Evolutionary conservation across 2,113 vertebrate genomes (phyloP).

Genomic region (Ibidorhyncha struthersii): DNA sequence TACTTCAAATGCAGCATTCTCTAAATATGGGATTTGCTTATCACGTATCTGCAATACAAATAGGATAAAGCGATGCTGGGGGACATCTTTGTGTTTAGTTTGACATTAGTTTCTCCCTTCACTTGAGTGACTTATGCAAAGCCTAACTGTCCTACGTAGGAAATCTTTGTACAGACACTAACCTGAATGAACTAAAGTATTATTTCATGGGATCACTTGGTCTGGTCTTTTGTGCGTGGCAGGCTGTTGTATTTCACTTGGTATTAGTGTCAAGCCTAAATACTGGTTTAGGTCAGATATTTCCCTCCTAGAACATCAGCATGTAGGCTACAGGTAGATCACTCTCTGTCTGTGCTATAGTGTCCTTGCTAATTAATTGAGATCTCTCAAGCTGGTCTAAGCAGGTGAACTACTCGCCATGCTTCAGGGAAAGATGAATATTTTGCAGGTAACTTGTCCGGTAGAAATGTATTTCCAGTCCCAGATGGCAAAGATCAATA

Average conservation of each 20-base stretch:
- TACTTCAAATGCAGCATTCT: neutral
- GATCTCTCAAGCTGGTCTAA: neutral
- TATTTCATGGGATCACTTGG: neutral
- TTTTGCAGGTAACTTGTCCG: neutral
- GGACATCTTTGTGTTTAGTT: neutral
- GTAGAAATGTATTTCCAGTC: neutral
- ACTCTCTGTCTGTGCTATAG: neutral
- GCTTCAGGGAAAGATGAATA: neutral
- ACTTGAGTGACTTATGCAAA: neutral
- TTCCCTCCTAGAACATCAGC: neutral
- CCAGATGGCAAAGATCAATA: neutral
- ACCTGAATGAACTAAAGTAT: neutral
- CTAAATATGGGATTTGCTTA: neutral
- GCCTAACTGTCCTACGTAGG: neutral
- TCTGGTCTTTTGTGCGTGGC: neutral
- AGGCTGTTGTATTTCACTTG: neutral
- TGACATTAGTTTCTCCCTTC: neutral
- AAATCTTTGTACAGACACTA: neutral
- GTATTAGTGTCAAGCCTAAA: neutral
- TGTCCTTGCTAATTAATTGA: neutral
- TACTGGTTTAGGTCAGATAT: neutral
- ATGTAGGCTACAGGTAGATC: neutral
- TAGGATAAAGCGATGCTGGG: neutral
- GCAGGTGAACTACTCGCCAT: neutral
- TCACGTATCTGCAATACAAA: neutral